A percentile compares a stretch with the other conserved stretches of the same genome.
phyloP scores from a whole-genome alignment of 2,113 vertebrate species.

The Leuciscus idus region DNA sequence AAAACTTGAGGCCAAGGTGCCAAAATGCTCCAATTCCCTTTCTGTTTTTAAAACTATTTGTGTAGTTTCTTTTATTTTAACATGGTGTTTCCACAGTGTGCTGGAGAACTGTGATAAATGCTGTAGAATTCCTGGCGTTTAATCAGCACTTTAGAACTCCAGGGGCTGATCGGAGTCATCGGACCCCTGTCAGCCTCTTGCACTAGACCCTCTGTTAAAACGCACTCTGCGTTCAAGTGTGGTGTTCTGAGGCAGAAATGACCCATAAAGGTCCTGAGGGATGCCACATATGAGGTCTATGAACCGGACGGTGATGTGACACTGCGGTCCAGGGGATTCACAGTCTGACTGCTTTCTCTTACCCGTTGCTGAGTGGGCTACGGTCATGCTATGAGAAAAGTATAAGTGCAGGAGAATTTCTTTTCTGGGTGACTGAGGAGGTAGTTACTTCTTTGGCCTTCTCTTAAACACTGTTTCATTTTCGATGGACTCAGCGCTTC shows the following conservation, averaged over 20 bases:
- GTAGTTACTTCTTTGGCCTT: constrained; percentile 52
- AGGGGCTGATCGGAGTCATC: constrained; percentile 43
- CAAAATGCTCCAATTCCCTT: neutral
- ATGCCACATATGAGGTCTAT: constrained; percentile 28
- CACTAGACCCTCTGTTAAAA: constrained; percentile 41
- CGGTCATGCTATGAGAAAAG: neutral
- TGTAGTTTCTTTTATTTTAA: constrained; percentile 7
- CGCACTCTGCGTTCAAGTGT: neutral
- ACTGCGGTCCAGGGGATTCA: constrained; percentile 17
- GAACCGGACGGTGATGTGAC: constrained; percentile 1
- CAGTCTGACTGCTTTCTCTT: constrained; percentile 17
- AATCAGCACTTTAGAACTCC: constrained; percentile 39
- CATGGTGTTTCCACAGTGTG: constrained; percentile 41
- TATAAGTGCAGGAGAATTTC: constrained; percentile 41
- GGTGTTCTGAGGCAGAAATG: constrained; percentile 15
- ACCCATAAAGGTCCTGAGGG: constrained; percentile 36
- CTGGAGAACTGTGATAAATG: constrained; percentile 46
- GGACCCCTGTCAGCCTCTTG: constrained; percentile 40
- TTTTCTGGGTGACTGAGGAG: constrained; percentile 47
- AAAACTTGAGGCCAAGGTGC: neutral
- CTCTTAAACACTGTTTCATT: constrained; percentile 61
- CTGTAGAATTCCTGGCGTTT: constrained; percentile 28
- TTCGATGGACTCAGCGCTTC: constrained; percentile 61
- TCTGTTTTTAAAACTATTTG: neutral
- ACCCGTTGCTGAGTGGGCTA: neutral